Base-by-base conservation (phyloP, 2,888 invertebrate species). In the Lithophane ornitopus region DNA sequence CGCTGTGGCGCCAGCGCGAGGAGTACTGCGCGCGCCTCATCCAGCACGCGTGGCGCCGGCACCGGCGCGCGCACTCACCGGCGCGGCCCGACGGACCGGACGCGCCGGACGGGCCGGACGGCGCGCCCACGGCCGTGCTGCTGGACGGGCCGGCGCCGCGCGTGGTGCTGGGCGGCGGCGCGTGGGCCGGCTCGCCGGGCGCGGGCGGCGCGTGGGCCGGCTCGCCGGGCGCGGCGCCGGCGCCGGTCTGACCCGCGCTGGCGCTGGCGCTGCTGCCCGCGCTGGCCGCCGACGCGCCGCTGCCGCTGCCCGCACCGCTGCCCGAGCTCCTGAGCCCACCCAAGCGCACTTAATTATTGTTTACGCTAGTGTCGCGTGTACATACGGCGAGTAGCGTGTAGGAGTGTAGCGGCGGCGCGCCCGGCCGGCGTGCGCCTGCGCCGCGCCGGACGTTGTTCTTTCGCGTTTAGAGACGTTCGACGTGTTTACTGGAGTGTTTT, bases 1-100 rank as follows among this genome's bases (percentile, higher is more conserved):
- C 99, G 83, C 97, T 99, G 89, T 99, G 98, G 98, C 97, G 99
- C 84, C 99, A 99, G 96, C 98, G 99, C 84, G 99, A 99, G 95
- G 99, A 99, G 94, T 99, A 99, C 96, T 99, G 99, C 96, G 99
- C 99, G 87, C 97, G 99, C 88, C 97, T 99, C 81, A 99, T 99
- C 91, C 99, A 99, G 96, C 98, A 98, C 94, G 99, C 99, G 89
- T 99, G 99, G 98, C 97, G 99, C 84, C 98, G 98, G 94, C 98
- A 98, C 95, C 97, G 98, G 94, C 97, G 98, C 90, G 97, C 97
- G 88, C 97, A 97, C 94, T 96, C 78, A 95, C 97, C 97, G 87
- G 97, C 95, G 88, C 56, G 34, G 16, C 97, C 96, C 79, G 61
- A 61, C 14, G n/a, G 34, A 12, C 97, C 96, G 79, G 61, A 61